A percentile compares a stretch with the other conserved stretches of the same genome.
phyloP scores from a whole-genome alignment of 1,140 invertebrate genomes.

The Armadillidium nasatum region DNA sequence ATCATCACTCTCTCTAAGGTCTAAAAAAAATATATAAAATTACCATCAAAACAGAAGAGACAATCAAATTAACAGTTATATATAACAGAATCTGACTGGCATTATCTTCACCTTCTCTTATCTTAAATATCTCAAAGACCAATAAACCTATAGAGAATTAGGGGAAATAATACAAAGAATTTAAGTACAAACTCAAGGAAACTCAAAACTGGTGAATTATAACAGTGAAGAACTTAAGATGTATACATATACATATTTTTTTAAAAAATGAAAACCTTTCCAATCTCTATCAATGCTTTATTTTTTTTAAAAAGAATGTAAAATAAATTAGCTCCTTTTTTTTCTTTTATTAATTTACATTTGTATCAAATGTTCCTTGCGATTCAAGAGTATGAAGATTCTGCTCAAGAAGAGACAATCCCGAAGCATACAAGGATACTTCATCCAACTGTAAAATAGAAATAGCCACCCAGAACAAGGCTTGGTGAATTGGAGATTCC shows the following conservation, averaged over 20 bases:
- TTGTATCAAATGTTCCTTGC: conserved; percentile 77
- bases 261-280: too few species aligned
- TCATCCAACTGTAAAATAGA: conserved; percentile 93
- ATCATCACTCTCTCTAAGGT: conserved; percentile 88
- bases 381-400: conserved; percentile 93
- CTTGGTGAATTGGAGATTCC: conserved; percentile 91
- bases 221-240: too few species aligned
- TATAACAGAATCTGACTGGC: too few species aligned
- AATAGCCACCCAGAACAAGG: conserved; percentile 93
- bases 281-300: too few species aligned
- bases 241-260: too few species aligned
- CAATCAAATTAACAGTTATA: neutral
- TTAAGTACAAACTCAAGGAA: too few species aligned
- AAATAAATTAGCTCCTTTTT: neutral
- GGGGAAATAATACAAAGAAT: too few species aligned
- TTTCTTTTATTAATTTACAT: conserved; percentile 51
- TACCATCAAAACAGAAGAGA: neutral
- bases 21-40: conserved; percentile 54
- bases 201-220: too few species aligned
- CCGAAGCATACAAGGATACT: conserved; percentile 83
- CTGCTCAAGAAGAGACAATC: conserved; percentile 89
- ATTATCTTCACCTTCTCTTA: too few species aligned
- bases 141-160: too few species aligned
- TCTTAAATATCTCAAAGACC: too few species aligned
- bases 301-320: too few species aligned